Conservation (phyloP, 2,888 invertebrate genomes). For the Mythimna loreyi region DNA sequence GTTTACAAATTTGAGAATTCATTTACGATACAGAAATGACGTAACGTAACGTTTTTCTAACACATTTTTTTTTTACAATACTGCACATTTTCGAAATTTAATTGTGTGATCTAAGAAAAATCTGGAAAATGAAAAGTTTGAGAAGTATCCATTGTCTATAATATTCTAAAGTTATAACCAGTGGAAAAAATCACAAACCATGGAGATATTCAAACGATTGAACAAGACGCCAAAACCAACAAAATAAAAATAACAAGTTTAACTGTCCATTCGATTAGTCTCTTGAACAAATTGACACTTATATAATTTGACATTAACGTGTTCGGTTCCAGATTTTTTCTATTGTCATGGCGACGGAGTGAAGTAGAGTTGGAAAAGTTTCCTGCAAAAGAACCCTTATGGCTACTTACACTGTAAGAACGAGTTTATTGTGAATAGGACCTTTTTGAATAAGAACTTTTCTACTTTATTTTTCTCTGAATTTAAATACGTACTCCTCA, state of each 20-base stretch:
- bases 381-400: neutral
- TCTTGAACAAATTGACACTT: neutral
- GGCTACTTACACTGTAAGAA: neutral
- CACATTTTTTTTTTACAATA: too few species aligned
- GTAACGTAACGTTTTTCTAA: too few species aligned
- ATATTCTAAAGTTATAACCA: too few species aligned
- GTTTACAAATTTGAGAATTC: too few species aligned
- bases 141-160: too few species aligned
- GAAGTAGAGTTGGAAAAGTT: neutral
- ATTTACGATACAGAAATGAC: too few species aligned
- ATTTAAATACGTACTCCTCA: neutral
- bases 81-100: too few species aligned
- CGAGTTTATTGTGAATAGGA: neutral
- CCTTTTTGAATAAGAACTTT: neutral
- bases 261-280: neutral
- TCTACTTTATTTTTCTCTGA: conserved; percentile 2
- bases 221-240: too few species aligned
- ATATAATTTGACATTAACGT: neutral
- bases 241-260: neutral
- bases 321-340: neutral
- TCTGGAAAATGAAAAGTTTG: too few species aligned
- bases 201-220: too few species aligned
- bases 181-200: too few species aligned
- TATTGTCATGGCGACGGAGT: neutral
- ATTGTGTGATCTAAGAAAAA: too few species aligned